Conservation (phyloP, 2,888 invertebrate genomes). For the Drosophila gaucha region DNA sequence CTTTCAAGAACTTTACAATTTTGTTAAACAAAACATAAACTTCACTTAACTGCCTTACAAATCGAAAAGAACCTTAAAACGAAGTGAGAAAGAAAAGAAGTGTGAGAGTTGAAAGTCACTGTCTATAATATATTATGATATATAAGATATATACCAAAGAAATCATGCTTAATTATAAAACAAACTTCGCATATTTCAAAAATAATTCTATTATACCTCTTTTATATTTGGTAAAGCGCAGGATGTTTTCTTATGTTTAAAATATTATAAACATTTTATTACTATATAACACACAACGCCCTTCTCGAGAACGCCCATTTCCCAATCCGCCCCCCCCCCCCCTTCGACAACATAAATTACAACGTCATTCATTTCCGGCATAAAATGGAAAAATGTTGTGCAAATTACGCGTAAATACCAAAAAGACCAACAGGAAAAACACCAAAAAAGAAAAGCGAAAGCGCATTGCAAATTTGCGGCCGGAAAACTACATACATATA, state of each 20-base stretch:
- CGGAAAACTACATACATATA: conserved; percentile 52
- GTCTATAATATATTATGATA: too few species aligned
- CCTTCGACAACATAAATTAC: conserved; percentile 68
- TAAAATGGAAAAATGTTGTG: conserved; percentile 80
- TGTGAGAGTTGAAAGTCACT: too few species aligned
- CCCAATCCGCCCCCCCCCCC: neutral
- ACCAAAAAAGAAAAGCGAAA: conserved; percentile 18
- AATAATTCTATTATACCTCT: too few species aligned
- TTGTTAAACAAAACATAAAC: neutral
- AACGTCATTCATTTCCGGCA: conserved; percentile 76
- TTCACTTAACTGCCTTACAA: neutral
- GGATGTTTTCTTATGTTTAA: too few species aligned
- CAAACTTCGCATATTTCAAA: too few species aligned
- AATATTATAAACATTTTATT: too few species aligned
- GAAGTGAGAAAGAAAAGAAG: conserved; percentile 3
- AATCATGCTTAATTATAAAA: too few species aligned
- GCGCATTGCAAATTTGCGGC: conserved; percentile 63
- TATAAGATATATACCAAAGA: too few species aligned
- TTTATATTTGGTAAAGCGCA: too few species aligned
- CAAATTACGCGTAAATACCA: conserved; percentile 75
- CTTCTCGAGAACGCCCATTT: too few species aligned
- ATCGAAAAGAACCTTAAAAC: neutral
- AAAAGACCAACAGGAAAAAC: conserved; percentile 29
- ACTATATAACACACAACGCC: too few species aligned
- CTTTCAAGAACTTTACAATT: conserved; percentile 23